Evolutionary conservation across 2,888 invertebrate species (phyloP).

Genomic region (Perithous albicinctus): DNA sequence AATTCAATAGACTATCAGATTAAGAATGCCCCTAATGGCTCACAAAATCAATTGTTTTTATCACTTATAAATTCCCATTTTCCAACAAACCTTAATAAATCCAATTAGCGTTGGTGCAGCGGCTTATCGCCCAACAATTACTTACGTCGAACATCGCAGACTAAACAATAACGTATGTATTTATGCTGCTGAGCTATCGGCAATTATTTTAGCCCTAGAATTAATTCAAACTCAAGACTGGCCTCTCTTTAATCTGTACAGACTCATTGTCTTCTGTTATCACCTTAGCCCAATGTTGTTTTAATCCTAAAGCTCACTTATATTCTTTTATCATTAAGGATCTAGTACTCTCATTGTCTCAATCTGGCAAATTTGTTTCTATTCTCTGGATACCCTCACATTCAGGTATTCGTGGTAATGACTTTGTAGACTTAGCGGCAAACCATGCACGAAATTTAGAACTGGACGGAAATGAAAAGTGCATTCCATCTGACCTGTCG

Average conservation of each 20-base stretch:
- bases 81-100: not conserved
- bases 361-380: not conserved
- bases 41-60: not conserved
- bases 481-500: constrained; percentile 1
- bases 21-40: not conserved
- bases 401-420: not conserved
- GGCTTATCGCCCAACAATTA: constrained; percentile 1
- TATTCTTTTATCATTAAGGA: not conserved
- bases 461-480: not conserved
- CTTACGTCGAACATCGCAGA: not conserved
- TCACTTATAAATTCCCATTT: not conserved
- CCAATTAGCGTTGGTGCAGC: not conserved
- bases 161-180: constrained; percentile 1
- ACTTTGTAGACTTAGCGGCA: not conserved
- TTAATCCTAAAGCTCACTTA: not conserved
- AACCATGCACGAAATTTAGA: not conserved
- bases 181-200: no score
- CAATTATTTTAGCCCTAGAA: no score
- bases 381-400: no score
- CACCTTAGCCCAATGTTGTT: not conserved
- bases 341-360: not conserved
- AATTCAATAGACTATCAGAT: not conserved
- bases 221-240: no score
- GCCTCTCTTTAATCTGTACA: not conserved
- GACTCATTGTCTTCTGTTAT: constrained; percentile 17